Evolutionary conservation across 2,113 vertebrate genomes (phyloP).

Genomic region (Drymodes brunneopygia): DNA sequence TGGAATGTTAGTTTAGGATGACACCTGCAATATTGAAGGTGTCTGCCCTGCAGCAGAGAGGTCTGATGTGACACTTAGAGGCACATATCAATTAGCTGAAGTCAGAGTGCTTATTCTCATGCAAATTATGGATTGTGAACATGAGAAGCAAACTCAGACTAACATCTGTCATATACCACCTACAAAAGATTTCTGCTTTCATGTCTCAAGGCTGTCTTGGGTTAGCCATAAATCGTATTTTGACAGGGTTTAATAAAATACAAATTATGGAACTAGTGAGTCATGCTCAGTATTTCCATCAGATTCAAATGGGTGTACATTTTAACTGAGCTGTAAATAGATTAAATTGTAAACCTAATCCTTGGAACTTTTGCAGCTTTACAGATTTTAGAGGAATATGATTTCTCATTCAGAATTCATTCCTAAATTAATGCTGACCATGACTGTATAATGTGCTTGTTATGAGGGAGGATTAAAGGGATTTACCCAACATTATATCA

Average conservation of each 20-base stretch:
- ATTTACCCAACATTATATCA: not conserved
- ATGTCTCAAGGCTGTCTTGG: slow-evolving; percentile 10
- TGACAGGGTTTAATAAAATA: slow-evolving; percentile 65
- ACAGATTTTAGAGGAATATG: not conserved
- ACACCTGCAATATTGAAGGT: not conserved
- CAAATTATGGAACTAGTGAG: slow-evolving; percentile 47
- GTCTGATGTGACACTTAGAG: slow-evolving; percentile 5
- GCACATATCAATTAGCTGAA: slow-evolving; percentile 46
- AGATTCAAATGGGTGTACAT: not conserved
- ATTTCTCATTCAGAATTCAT: not conserved
- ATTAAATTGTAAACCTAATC: slow-evolving; percentile 8
- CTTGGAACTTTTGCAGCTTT: not conserved
- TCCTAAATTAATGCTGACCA: not conserved
- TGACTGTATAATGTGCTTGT: not conserved
- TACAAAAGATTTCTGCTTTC: slow-evolving; percentile 48
- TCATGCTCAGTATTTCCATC: slow-evolving; percentile 30
- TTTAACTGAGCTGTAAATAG: slow-evolving; percentile 32
- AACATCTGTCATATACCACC: slow-evolving; percentile 51
- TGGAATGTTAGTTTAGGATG: not conserved
- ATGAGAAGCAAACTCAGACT: slow-evolving; percentile 12
- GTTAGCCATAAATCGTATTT: slow-evolving; percentile 56
- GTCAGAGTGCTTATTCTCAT: slow-evolving; percentile 51
- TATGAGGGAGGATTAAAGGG: not conserved
- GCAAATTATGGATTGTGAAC: slow-evolving; percentile 34
- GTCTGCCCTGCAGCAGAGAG: not conserved